phyloP scores from a whole-genome alignment of 1,140 invertebrate species.

The Hirudo medicinalis region DNA sequence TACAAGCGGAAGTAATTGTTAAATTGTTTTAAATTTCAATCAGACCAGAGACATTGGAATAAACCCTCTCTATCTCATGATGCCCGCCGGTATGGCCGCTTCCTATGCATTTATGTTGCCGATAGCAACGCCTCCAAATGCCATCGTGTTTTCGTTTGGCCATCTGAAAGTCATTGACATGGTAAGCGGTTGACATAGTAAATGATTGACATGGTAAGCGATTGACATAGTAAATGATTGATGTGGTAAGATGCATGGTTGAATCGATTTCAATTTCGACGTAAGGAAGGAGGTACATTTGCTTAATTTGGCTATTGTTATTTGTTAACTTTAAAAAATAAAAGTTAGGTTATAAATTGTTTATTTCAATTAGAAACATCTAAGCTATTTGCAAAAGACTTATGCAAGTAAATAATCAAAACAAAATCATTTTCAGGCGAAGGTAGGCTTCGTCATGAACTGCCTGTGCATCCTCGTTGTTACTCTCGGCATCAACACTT shows the following conservation, averaged over 20 bases:
- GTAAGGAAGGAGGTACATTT: too few species aligned
- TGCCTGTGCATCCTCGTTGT: conserved; percentile 55
- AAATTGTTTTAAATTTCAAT: too few species aligned
- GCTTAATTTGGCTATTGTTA: too few species aligned
- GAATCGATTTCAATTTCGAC: too few species aligned
- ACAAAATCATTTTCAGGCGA: conserved; percentile 32
- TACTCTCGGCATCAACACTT: conserved; percentile 53
- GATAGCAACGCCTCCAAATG: conserved; percentile 75
- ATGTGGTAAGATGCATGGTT: not conserved
- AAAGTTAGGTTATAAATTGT: too few species aligned
- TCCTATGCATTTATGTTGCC: conserved; percentile 61
- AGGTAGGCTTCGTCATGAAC: conserved; percentile 63
- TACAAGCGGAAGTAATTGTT: too few species aligned
- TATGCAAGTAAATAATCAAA: too few species aligned
- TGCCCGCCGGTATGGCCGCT: conserved; percentile 64
- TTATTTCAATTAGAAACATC: too few species aligned
- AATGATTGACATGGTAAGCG: conserved; percentile 33
- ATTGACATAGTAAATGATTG: not conserved
- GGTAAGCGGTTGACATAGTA: conserved; percentile 23
- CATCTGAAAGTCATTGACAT: conserved; percentile 33
- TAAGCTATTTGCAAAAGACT: too few species aligned
- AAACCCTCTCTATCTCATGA: conserved; percentile 68
- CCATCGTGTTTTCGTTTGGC: conserved; percentile 57
- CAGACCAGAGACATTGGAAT: conserved; percentile 38
- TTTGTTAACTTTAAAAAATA: too few species aligned